Base-by-base conservation (phyloP, 2,797 vertebrate species). In the Ptychobarbus kaznakovi region DNA sequence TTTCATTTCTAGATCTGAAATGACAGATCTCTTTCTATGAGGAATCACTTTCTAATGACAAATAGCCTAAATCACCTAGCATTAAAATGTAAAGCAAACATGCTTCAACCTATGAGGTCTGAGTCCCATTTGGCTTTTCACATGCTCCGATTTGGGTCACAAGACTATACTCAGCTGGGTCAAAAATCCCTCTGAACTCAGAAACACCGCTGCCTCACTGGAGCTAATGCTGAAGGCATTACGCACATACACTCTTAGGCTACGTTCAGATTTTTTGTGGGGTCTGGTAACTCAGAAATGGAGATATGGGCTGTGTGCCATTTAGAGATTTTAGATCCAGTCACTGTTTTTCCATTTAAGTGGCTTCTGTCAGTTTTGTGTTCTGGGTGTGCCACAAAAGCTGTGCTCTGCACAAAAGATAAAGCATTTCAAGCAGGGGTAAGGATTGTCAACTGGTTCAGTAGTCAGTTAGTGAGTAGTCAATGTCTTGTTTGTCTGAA, bases 111-210 rank as follows among this genome's bases (percentile, higher is more conserved):
- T 58, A 4, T 77, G 18, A 56, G 22, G 20, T 25, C 38, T 61
- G 51, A 15, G 51, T 77, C 32, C 51, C 32, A 4, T 49, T 80
- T 51, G 66, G 44, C 25, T 82, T 46, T 69, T 40, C 46, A 46
- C 66, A 46, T 32, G 38, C n/a, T 75, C 61, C 5, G n/a, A 66
- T 75, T 83, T 66, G 73, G 72, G 72, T 76, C 82, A 76, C 69
- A 75, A 83, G 56, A 75, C 28, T 75, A 11, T 44, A 16, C 58
- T 66, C 32, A 51, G 44, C 20, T 51, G 15, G 58, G 58, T 53
- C 15, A 51, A 20, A 82, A 35, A 75, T 75, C 81, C 58, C 32
- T 73, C 32, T 38, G 40, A 75, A 40, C 53, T 74, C 25, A 46
- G 22, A 72, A 72, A 46, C 40, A 35, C 51, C 13, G 3, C 25